Evolutionary conservation across 2,113 vertebrate genomes (phyloP), one percentile per base, ranked within the genome.

Genomic region (Anguilla japonica): DNA sequence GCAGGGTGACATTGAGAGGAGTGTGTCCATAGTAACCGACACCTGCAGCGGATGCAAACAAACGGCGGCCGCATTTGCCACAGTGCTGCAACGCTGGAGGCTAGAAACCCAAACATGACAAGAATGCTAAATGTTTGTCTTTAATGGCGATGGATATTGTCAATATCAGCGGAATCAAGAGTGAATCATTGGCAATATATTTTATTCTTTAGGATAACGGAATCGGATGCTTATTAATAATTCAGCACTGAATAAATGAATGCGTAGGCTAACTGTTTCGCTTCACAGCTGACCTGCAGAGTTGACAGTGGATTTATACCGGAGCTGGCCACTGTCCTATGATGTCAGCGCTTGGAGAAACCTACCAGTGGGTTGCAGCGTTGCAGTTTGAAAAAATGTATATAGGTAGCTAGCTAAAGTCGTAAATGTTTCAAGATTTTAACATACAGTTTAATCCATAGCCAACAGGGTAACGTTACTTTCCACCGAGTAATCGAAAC

Each of bases 1-100:
- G 26, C 79, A 80, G 56, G 89, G 87, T 84, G 89, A 87, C 89
- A 86, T 60, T 84, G 88, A 82, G 83, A 82, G 71, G 53, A 40
- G 71, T 13, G 86, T 89, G 88, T 83, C 89, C 92, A 90, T 93
- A 92, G 94, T 93, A 93, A 93, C 93, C 89, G 90, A 91, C 93
- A 94, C 91, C 92, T 94, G 92, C 92, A 91, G 91, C 87, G 88
- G 89, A 13, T 85, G 88, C 87, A 88, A 89, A 88, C 78, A 91
- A 75, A 88, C 83, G 60, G 11, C 50, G 88, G 87, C 88, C 80
- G 81, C 81, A 53, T 89, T 83, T 50, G 63, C 83, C 79, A 87
- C 78, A 29, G 79, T 75, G 85, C 86, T 56, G 87, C 83, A 88
- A 83, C 50, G 29, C 41, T 41, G 39, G 83, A 84, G 41, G 13